Evolutionary conservation across 2,113 vertebrate genomes (phyloP).

Genomic region (Mustela nigripes): DNA sequence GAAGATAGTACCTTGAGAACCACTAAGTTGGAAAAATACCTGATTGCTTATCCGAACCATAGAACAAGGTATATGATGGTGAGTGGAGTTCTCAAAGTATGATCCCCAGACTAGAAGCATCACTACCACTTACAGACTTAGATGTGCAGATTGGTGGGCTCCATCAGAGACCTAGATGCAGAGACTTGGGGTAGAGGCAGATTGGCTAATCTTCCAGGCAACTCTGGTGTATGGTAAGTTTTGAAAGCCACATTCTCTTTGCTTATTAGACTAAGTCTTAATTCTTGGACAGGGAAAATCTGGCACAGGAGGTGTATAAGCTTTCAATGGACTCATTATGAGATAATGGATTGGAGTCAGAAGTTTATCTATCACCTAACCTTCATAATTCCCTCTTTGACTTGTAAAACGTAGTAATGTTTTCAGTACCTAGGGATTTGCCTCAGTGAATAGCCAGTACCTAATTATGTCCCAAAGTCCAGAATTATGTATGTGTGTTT

Average conservation of each 20-base stretch:
- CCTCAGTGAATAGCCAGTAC: not conserved
- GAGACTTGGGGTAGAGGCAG: not conserved
- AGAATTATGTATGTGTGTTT: not conserved
- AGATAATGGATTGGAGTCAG: not conserved
- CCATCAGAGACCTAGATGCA: not conserved
- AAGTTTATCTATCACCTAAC: not conserved
- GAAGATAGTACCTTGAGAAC: not conserved
- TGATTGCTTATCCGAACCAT: not conserved
- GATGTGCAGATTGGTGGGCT: not conserved
- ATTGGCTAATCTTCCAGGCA: not conserved
- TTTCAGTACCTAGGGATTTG: not conserved
- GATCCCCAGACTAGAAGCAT: not conserved
- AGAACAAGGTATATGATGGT: not conserved
- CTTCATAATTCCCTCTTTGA: not conserved
- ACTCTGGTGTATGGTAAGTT: not conserved
- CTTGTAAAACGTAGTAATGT: not conserved
- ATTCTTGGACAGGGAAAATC: not conserved
- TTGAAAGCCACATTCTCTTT: not conserved
- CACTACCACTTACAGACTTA: not conserved
- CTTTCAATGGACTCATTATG: not conserved
- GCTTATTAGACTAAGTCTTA: not conserved
- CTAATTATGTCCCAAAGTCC: not conserved
- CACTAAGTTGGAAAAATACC: not conserved
- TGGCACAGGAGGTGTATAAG: not conserved
- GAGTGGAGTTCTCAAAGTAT: not conserved